Base-by-base conservation (phyloP, 2,797 vertebrate species). In the Tamandua tetradactyla region DNA sequence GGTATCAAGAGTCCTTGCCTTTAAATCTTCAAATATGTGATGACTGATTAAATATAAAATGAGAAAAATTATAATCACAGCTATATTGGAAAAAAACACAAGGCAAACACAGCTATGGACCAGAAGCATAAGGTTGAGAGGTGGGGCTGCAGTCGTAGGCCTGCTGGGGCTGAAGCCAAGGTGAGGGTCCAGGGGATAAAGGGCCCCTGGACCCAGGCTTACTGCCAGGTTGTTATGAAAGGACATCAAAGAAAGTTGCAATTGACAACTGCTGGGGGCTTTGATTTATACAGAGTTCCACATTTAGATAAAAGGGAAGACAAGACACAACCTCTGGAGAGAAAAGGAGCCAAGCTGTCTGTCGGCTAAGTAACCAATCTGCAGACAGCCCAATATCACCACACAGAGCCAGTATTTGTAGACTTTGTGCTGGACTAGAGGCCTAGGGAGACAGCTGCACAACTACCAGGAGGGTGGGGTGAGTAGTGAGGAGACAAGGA, bases 1-100 rank as follows among this genome's bases (percentile, higher is more conserved):
- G 18, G 64, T 40, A 83, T 1, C 68, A n/a, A 85, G 81, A 68
- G 40, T 40, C 40, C 32, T 71, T 68, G 42, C 20, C 49, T 59
- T 71, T 49, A 89, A 72, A 66, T 87, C 66, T 94, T 96, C 27
- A 88, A 88, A 69, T 30, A 94, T 25, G 83, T 82, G 59, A 32
- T 32, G 61, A 25, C 18, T 79, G 75, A 71, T 47, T 62, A 95
- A 89, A 92, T 30, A 40, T 30, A 83, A 92, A 40, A 62, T 62
- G 30, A 86, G 71, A 80, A 44, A 93, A 68, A 68, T 86, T 44
- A 35, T 83, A 83, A 27, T 62, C 20, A 83, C 23, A 87, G 55
- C 35, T 66, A 35, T 25, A 87, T 14, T 90, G 7, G 7, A n/a
- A n/a, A n/a, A 62, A 52, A 72, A 72, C 37, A 27, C 4, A 25